Conservation (phyloP, 2,888 invertebrate genomes). For the Scelioninae gen. 1 region DNA sequence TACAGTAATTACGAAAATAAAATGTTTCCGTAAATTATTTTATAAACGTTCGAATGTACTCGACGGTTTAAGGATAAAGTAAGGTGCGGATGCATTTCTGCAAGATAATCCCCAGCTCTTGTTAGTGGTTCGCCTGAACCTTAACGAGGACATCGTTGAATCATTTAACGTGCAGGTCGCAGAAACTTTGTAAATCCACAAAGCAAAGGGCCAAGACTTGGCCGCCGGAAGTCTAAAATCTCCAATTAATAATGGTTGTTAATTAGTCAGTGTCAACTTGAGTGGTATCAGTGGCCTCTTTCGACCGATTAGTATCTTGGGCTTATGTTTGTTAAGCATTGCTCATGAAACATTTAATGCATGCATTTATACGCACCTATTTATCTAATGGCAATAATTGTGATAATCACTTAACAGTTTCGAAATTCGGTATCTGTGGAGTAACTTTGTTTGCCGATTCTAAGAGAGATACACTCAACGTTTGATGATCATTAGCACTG, state of each 20-base stretch:
- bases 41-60: constrained; percentile 18
- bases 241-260: constrained; percentile 53
- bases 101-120: constrained; percentile 49
- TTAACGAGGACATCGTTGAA: constrained; percentile 59
- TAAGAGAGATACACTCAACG: no score
- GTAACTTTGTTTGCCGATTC: background rate
- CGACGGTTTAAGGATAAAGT: constrained; percentile 17
- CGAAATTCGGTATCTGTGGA: constrained; percentile 19
- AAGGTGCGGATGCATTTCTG: constrained; percentile 44
- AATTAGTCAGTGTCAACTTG: constrained; percentile 37
- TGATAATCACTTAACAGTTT: constrained; percentile 40
- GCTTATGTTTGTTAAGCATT: constrained; percentile 41
- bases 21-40: constrained; percentile 26
- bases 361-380: constrained; percentile 3
- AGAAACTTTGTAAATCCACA: constrained; percentile 55
- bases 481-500: no score
- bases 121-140: constrained; percentile 53
- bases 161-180: constrained; percentile 49
- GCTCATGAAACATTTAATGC: constrained; percentile 44
- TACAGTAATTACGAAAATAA: constrained; percentile 6
- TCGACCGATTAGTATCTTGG: constrained; percentile 35
- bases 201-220: no score
- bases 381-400: no score
- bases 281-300: constrained; percentile 47
- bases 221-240: constrained; percentile 33